A percentile compares a stretch with the other conserved stretches of the same genome.
Conservation (phyloP, 2,797 vertebrate genomes). For the Apodemus agrarius region DNA sequence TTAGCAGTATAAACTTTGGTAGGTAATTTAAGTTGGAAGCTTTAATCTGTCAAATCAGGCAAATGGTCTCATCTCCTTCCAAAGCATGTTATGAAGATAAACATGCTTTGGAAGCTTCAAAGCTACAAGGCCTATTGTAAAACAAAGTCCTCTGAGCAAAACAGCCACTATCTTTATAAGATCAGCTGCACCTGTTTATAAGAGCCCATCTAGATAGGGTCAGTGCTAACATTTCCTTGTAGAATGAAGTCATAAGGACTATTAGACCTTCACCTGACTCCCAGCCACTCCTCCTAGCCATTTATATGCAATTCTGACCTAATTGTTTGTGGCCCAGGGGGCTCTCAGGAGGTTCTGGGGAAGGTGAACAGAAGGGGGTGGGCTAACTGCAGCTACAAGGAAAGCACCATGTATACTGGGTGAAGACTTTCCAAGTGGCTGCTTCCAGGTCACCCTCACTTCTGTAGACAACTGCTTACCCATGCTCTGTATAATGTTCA, state of each 20-base stretch:
- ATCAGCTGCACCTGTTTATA: background rate
- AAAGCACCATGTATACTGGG: background rate
- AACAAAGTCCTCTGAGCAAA: background rate
- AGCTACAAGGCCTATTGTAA: background rate
- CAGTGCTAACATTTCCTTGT: background rate
- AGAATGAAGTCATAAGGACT: background rate
- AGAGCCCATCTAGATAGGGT: background rate
- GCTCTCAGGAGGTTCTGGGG: too few species aligned
- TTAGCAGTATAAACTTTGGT: background rate
- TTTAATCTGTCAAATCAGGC: background rate
- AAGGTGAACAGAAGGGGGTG: background rate
- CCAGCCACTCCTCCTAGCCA: too few species aligned
- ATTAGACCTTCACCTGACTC: background rate
- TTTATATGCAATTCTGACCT: background rate
- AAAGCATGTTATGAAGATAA: slow-evolving; percentile 26
- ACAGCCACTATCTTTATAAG: background rate
- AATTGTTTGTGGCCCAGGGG: background rate
- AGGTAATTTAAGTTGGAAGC: background rate
- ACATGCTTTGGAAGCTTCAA: slow-evolving; percentile 21
- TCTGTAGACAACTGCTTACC: background rate
- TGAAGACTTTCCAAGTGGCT: background rate
- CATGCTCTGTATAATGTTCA: background rate
- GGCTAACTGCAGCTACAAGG: background rate
- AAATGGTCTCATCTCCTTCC: background rate
- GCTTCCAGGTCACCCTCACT: background rate